These are phyloP conservation scores for Hemibagrus wyckioides DNA, from an alignment of 2,113 vertebrate genomes.

Conservation along the genomic window DNA sequence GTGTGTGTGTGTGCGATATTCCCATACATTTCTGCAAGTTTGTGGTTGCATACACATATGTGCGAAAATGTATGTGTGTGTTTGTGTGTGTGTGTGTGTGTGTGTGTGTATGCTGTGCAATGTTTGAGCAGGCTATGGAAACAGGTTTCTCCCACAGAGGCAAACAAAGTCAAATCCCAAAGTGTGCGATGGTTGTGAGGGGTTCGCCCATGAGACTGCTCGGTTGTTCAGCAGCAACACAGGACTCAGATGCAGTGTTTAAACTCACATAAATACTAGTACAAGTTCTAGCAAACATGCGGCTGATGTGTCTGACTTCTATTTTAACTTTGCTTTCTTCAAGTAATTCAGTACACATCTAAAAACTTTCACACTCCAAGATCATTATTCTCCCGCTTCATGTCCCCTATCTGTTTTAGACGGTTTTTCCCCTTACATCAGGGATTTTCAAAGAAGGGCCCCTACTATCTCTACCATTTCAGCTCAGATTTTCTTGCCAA, in stretches of 20 bases:
- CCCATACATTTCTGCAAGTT: neutral
- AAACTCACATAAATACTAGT: slow-evolving; percentile 2
- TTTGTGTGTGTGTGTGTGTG: neutral
- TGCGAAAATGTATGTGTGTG: neutral
- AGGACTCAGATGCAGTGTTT: neutral
- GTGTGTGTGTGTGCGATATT: neutral
- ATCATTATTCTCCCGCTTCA: neutral
- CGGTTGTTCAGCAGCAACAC: slow-evolving; percentile 25
- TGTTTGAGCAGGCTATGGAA: slow-evolving; percentile 42
- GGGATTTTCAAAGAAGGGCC: neutral
- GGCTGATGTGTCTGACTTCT: neutral
- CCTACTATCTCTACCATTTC: neutral
- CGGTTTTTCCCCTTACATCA: neutral
- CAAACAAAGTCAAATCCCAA: slow-evolving; percentile 54
- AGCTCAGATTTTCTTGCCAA: neutral
- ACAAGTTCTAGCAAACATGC: neutral
- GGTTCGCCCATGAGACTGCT: slow-evolving; percentile 37
- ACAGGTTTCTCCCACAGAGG: slow-evolving; percentile 35
- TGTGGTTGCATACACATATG: slow-evolving; percentile 1
- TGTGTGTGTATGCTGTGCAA: neutral
- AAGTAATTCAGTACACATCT: neutral
- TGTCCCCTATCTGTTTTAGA: neutral
- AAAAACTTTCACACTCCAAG: neutral
- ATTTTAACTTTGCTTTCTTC: neutral
- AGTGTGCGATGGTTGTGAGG: slow-evolving; percentile 41